Conservation (phyloP, 2,888 invertebrate species). For the Anodontia alba region DNA sequence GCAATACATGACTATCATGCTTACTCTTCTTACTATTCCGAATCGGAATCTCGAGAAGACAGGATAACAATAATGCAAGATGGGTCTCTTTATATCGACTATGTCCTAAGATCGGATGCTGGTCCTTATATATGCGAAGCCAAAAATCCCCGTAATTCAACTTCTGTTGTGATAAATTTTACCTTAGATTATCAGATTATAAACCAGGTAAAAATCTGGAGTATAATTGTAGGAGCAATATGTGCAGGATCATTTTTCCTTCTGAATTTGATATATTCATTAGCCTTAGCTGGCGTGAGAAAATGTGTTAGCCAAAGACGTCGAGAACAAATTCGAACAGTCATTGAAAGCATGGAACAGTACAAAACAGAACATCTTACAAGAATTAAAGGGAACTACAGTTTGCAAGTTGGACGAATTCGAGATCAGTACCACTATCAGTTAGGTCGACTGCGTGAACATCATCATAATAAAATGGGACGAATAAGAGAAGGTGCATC, state of each 20-base stretch:
- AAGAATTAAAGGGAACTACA: constrained; percentile 80
- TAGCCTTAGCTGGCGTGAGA: constrained; percentile 85
- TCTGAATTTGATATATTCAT: constrained; percentile 92
- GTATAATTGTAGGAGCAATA: constrained; percentile 92
- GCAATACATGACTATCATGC: constrained; percentile 74
- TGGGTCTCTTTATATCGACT: constrained; percentile 92
- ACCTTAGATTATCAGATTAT: constrained; percentile 93
- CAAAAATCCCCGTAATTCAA: constrained; percentile 92
- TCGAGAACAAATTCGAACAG: constrained; percentile 71
- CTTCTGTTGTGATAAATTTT: constrained; percentile 89
- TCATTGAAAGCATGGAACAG: constrained; percentile 85
- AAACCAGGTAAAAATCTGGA: constrained; percentile 93
- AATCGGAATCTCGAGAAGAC: constrained; percentile 59
- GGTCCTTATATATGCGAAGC: constrained; percentile 94
- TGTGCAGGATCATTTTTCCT: constrained; percentile 92
- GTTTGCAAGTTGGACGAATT: constrained; percentile 77
- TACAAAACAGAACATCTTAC: constrained; percentile 80
- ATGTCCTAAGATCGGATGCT: constrained; percentile 88
- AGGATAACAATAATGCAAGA: constrained; percentile 90
- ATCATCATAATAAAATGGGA: constrained; percentile 90
- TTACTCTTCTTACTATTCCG: constrained; percentile 62
- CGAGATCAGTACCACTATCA: constrained; percentile 80
- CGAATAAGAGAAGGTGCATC: constrained; percentile 96
- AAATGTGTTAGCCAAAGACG: constrained; percentile 84
- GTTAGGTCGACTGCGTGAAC: constrained; percentile 91